These are phyloP conservation scores for Pyrrhosoma nymphula DNA, from an alignment of 2,888 invertebrate genomes.

Conservation along the genomic window DNA sequence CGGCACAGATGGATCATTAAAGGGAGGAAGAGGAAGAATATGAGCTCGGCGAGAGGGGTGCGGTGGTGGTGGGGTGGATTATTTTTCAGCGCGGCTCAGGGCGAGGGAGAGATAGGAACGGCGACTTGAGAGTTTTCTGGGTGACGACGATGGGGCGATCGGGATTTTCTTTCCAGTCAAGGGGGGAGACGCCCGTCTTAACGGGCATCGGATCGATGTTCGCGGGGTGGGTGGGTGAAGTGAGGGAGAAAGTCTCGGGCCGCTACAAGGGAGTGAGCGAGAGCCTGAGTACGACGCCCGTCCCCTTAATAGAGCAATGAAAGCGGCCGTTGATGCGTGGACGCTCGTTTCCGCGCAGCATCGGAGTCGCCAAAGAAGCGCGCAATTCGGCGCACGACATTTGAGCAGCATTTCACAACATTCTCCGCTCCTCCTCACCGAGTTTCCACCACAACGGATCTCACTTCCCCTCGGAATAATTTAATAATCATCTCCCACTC, in stretches of 20 bases:
- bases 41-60: not conserved
- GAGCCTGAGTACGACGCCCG: not conserved
- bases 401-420: not conserved
- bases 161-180: not conserved
- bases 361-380: not conserved
- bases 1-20: not conserved
- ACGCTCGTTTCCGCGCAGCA: not conserved
- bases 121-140: not conserved
- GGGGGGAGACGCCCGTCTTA: not conserved
- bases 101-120: not conserved
- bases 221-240: not conserved
- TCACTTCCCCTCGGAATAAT: not conserved
- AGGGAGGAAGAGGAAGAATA: not conserved
- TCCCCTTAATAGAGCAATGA: not conserved
- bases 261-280: not conserved
- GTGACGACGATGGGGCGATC: not conserved
- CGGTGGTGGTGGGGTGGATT: constrained; percentile 10
- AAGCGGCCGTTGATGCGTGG: constrained; percentile 3
- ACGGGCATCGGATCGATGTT: not conserved
- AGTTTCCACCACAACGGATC: not conserved
- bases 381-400: not conserved
- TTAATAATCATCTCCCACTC: not conserved
- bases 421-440: not conserved
- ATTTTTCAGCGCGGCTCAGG: not conserved
- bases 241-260: not conserved